These are phyloP conservation scores for Callocephalon fimbriatum DNA, from an alignment of 2,113 vertebrate species.

Conservation along the genomic window DNA sequence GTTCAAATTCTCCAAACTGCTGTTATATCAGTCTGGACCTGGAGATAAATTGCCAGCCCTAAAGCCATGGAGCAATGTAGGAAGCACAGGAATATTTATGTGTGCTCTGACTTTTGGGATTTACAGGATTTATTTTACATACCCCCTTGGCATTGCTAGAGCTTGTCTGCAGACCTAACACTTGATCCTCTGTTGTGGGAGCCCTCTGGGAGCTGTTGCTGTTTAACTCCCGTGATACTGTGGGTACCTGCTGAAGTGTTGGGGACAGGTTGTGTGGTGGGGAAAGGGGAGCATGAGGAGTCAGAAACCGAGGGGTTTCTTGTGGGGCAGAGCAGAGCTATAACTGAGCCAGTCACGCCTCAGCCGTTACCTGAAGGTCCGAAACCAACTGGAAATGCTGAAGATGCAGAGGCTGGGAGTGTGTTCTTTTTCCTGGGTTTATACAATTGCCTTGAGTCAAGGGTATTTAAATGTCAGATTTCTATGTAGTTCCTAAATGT, in stretches of 20 bases:
- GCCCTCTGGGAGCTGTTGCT: neutral
- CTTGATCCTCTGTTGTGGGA: neutral
- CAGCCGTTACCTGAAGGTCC: neutral
- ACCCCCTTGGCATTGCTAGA: neutral
- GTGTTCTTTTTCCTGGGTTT: neutral
- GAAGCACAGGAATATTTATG: neutral
- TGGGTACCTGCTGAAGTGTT: neutral
- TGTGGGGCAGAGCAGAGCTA: fast-evolving
- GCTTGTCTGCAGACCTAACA: neutral
- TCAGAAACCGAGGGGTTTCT: neutral
- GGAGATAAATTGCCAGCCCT: neutral
- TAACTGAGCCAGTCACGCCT: neutral
- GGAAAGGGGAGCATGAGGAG: neutral
- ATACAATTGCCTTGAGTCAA: neutral
- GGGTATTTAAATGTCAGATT: conserved; percentile 36
- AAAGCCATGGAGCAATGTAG: neutral
- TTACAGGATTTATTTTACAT: neutral
- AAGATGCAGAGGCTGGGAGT: neutral
- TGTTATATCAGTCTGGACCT: neutral
- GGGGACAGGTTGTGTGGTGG: neutral
- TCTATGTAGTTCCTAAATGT: conserved; percentile 15
- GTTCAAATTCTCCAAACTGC: neutral
- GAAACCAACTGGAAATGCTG: neutral
- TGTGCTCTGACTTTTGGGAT: neutral
- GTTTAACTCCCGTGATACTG: neutral